Percentiles rank a stretch among this genome's conserved stretches.
phyloP scores from a whole-genome alignment of 2,888 invertebrate genomes.

The Tricholauxania praeusta region DNA sequence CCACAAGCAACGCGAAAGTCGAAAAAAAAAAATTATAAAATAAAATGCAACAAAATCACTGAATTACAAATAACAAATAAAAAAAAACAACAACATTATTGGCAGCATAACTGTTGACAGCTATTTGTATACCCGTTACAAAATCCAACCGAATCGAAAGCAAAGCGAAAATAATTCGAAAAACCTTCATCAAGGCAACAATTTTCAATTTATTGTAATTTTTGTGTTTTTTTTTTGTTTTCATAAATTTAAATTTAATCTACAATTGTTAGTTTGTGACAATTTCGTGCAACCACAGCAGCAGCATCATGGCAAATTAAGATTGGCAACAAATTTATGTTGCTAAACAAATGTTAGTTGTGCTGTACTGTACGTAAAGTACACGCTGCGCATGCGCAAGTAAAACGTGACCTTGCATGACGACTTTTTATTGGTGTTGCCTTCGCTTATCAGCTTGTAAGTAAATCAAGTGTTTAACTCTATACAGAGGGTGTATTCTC shows the following conservation, averaged over 20 bases:
- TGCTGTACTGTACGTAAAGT: no score
- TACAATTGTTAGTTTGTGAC: neutral
- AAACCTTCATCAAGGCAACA: neutral
- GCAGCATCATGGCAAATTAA: no score
- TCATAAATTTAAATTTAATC: slow-evolving; percentile 4
- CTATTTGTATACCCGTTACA: slow-evolving; percentile 50
- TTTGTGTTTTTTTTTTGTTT: neutral
- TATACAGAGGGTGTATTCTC: no score
- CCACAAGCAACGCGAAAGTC: slow-evolving; percentile 1
- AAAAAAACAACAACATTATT: slow-evolving; percentile 42
- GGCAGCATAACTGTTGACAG: slow-evolving; percentile 48
- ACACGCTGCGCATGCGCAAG: no score
- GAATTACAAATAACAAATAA: slow-evolving; percentile 40
- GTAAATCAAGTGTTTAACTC: no score
- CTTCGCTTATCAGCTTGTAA: no score
- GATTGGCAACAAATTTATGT: no score
- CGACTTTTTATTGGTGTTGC: no score
- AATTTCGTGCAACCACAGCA: neutral
- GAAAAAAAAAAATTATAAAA: neutral
- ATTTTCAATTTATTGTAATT: neutral
- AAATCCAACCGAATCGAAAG: slow-evolving; percentile 13
- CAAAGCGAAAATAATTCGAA: slow-evolving; percentile 1
- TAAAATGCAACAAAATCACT: slow-evolving; percentile 37
- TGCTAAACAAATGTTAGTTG: no score
- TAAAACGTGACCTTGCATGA: no score